Base-by-base conservation (phyloP, 2,797 vertebrate species). In the Sebastiscus albofasciatus region DNA sequence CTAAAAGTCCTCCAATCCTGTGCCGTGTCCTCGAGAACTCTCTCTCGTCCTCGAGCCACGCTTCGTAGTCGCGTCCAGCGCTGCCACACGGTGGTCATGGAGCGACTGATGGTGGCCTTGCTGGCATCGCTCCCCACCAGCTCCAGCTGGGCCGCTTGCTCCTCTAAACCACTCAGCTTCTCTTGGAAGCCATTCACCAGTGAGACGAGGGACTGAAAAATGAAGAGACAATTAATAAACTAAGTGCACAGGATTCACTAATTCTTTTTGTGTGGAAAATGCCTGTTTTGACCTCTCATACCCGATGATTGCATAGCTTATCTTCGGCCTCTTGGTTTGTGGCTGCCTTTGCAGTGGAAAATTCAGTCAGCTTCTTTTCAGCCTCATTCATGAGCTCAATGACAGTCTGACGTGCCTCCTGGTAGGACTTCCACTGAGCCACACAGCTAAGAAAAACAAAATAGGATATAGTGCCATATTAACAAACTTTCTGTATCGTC, bases 71-170 rank as follows among this genome's bases (percentile, higher is more conserved):
- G 94, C 0, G 97, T 97, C 98, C 98, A 98, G 67, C 98, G 97
- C 87, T 99, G 98, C 97, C 97, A 97, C 73, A 97, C 98, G 0
- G 97, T 97, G 49, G 97, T 97, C 96, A 97, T 98, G 8, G 97
- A 98, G 84, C 97, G 96, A 84, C 96, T 96, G 86, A 99, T 96
- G 72, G 97, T 94, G 22, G 97, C 97, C 85, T 97, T 98, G 93
- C 97, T 98, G 9, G 97, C 93, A 1, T 97, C 97, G 24, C 96
- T 98, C 24, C 97, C 97, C 9, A 95, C 89, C 91, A 95, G 94
- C 91, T 98, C 97, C 81, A 99, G 91, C 65, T 95, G 93, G 1
- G 89, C 95, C 8, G 97, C 96, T 68, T 96, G 97, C 79, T 97
- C 96, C 90, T 98, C 98, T 22, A 99, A 87, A 62, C 94, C 89